Evolutionary conservation across 2,113 vertebrate species (phyloP).

Genomic region (Merops nubicus): DNA sequence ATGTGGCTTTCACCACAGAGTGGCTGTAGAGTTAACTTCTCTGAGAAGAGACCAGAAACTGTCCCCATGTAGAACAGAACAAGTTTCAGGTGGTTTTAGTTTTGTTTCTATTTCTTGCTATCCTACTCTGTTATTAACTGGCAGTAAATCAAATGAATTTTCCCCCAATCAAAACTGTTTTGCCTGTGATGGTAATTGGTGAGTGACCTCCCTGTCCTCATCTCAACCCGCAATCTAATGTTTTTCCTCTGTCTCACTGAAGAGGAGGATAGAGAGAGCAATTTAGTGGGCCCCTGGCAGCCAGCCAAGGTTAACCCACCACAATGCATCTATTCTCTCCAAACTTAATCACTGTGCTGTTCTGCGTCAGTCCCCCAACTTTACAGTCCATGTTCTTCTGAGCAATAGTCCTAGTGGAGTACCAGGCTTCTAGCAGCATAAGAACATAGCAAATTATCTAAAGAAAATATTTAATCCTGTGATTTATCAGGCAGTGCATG

Average conservation of each 20-base stretch:
- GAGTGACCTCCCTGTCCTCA: not conserved
- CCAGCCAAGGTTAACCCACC: not conserved
- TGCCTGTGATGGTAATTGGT: not conserved
- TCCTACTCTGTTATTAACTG: not conserved
- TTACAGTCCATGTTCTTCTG: not conserved
- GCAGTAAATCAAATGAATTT: not conserved
- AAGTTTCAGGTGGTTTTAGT: not conserved
- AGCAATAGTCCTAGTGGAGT: not conserved
- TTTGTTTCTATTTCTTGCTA: not conserved
- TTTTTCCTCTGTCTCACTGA: not conserved
- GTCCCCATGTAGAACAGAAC: accelerated
- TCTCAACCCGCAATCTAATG: not conserved
- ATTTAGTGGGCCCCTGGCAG: not conserved
- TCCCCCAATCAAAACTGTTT: accelerated
- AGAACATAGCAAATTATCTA: not conserved
- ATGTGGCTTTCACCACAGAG: not conserved
- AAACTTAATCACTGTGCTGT: not conserved
- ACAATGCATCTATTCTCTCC: not conserved
- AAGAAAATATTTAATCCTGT: not conserved
- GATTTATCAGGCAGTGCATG: not conserved
- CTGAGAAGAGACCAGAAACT: not conserved
- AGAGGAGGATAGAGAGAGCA: not conserved
- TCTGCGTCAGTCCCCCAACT: not conserved
- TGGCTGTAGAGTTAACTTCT: not conserved
- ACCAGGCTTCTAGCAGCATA: not conserved